phyloP scores from a whole-genome alignment of 2,888 invertebrate species.

The Scaptomyza reducta region DNA sequence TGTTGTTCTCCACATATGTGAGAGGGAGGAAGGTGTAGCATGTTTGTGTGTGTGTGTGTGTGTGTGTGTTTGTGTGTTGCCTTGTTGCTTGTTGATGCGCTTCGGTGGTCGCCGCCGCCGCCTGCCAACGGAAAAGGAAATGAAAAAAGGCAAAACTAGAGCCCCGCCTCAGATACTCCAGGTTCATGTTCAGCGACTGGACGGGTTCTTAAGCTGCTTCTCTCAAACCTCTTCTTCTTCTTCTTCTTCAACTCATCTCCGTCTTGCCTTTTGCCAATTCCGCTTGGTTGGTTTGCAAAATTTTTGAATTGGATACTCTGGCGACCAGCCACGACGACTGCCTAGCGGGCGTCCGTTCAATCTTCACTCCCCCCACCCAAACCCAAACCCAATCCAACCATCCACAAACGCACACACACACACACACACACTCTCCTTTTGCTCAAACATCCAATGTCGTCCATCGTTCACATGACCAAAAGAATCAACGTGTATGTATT shows the following conservation, averaged over 20 bases:
- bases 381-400: slow-evolving; percentile 4
- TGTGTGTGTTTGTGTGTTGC: slow-evolving; percentile 13
- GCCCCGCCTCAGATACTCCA: slow-evolving; percentile 44
- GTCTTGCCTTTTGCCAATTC: slow-evolving; percentile 55
- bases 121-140: slow-evolving; percentile 75
- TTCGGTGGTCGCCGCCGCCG: slow-evolving; percentile 73
- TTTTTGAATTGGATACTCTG: slow-evolving; percentile 77
- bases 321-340: slow-evolving; percentile 58
- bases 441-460: slow-evolving; percentile 36
- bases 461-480: slow-evolving; percentile 66
- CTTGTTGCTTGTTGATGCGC: slow-evolving; percentile 71
- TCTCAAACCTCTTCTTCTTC: background rate
- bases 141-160: slow-evolving; percentile 71
- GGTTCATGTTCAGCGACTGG: slow-evolving; percentile 14
- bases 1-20: slow-evolving; percentile 37
- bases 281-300: slow-evolving; percentile 77
- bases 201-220: slow-evolving; percentile 45
- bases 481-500: slow-evolving; percentile 51
- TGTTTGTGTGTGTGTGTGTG: slow-evolving; percentile 5
- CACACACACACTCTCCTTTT: slow-evolving; percentile 1
- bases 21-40: background rate
- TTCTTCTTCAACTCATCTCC: background rate
- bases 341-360: slow-evolving; percentile 56
- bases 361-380: slow-evolving; percentile 3
- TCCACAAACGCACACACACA: background rate